Conservation (phyloP, 2,113 vertebrate species). For the Thryonomys swinderianus region DNA sequence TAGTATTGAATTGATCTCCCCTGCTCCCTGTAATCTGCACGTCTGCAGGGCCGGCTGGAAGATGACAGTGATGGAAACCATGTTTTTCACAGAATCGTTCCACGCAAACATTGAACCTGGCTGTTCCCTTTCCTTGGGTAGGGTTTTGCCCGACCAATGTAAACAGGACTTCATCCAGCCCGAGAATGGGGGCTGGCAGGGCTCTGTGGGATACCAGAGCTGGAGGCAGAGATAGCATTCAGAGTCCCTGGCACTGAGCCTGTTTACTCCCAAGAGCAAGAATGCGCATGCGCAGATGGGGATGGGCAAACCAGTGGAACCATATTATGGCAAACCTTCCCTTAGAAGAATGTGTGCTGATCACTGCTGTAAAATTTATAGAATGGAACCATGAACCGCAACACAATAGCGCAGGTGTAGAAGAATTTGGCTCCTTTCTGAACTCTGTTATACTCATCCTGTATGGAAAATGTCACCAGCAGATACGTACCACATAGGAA, state of each 20-base stretch:
- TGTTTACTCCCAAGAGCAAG: not conserved
- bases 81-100: not conserved
- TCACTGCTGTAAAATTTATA: not conserved
- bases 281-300: not conserved
- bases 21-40: too few species aligned
- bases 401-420: not conserved
- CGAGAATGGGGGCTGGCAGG: not conserved
- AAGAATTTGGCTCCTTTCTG: not conserved
- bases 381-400: not conserved
- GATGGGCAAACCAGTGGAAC: not conserved
- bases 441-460: not conserved
- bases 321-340: not conserved
- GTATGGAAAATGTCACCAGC: not conserved
- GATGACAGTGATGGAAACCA: not conserved
- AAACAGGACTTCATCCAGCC: not conserved
- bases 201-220: not conserved
- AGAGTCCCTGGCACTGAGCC: not conserved
- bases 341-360: not conserved
- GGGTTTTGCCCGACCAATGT: not conserved
- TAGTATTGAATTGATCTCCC: not conserved
- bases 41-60: not conserved
- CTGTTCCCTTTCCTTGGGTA: not conserved
- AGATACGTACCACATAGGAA: not conserved
- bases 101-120: not conserved
- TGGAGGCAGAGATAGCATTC: not conserved